These are phyloP conservation scores for Tetrao urogallus DNA, from an alignment of 2,113 vertebrate genomes.

Conservation along the genomic window DNA sequence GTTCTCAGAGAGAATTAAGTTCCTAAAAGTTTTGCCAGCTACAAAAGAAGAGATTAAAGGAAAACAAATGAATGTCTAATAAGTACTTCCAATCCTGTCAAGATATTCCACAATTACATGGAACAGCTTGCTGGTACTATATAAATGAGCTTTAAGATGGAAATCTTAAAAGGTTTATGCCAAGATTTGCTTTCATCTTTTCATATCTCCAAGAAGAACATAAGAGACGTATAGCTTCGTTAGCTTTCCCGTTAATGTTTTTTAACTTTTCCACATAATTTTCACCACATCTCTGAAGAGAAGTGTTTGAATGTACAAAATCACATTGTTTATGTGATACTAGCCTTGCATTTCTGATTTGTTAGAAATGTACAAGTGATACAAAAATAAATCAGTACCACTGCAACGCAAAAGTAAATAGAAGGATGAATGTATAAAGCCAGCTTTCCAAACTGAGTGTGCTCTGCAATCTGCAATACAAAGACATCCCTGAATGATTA, in stretches of 20 bases:
- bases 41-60: not conserved
- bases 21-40: not conserved
- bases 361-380: not conserved
- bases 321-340: accelerated
- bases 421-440: not conserved
- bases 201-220: not conserved
- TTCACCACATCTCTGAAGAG: not conserved
- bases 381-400: not conserved
- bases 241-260: not conserved
- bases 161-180: not conserved
- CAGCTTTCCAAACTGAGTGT: not conserved
- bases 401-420: not conserved
- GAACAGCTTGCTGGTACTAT: not conserved
- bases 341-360: not conserved
- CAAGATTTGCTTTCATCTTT: not conserved
- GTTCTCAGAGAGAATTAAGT: not conserved
- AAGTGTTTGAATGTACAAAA: not conserved
- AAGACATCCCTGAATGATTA: not conserved
- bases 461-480: not conserved
- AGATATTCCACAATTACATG: not conserved
- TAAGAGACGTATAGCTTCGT: not conserved
- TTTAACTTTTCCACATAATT: not conserved
- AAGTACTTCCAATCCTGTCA: not conserved
- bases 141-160: not conserved
- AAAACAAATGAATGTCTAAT: not conserved